A percentile compares a stretch with the other conserved stretches of the same genome.
phyloP scores from a whole-genome alignment of 2,888 invertebrate species.

The Philonicus albiceps region DNA sequence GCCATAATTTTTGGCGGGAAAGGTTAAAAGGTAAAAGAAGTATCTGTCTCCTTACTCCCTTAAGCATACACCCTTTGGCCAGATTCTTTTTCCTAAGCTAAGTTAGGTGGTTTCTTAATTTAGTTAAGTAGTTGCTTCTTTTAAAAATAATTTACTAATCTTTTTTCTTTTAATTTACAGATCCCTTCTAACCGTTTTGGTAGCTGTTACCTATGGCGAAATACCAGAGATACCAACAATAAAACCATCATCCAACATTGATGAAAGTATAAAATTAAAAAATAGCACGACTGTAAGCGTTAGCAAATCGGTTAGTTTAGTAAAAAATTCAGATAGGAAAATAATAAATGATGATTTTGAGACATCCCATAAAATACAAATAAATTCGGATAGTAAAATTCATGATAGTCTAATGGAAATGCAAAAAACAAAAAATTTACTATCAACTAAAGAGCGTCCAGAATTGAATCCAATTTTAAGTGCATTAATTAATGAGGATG shows the following conservation, averaged over 20 bases:
- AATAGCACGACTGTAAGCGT: conserved; percentile 1
- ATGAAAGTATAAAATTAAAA: not conserved
- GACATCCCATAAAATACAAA: conserved; percentile 74
- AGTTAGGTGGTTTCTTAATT: no score
- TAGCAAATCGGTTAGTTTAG: conserved; percentile 7
- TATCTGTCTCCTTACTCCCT: no score
- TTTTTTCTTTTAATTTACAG: not conserved
- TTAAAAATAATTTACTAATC: not conserved
- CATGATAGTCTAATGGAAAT: conserved; percentile 51
- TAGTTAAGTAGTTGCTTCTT: no score
- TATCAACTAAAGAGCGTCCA: conserved; percentile 62
- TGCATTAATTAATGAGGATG: conserved; percentile 64
- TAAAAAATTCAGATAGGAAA: not conserved
- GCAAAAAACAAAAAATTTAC: conserved; percentile 57
- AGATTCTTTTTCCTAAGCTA: no score
- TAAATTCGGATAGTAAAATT: conserved; percentile 56
- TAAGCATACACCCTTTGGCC: no score
- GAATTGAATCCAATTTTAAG: conserved; percentile 63
- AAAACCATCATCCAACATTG: not conserved
- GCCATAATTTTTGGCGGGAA: no score
- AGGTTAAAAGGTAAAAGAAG: no score
- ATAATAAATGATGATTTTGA: conserved; percentile 65
- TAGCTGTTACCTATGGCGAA: not conserved
- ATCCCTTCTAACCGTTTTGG: not conserved
- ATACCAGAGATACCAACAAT: not conserved